Conservation (phyloP, 2,888 invertebrate species). For the Platypus cylindrus region DNA sequence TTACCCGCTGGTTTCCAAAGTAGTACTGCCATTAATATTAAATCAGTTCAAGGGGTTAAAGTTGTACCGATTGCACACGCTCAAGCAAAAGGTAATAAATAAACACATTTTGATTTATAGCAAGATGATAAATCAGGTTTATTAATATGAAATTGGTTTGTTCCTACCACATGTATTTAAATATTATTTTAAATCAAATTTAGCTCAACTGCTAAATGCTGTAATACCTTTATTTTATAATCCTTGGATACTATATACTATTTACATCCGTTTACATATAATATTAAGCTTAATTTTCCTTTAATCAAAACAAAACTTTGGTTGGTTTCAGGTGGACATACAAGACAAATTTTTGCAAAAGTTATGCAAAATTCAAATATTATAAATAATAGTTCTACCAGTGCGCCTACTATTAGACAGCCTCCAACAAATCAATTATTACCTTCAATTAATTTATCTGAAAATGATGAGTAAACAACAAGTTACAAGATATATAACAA, state of each 20-base stretch:
- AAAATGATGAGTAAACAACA: slow-evolving; percentile 10
- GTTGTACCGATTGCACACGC: slow-evolving; percentile 43
- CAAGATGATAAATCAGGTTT: too few relatives aligned
- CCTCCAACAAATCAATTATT: too few relatives aligned
- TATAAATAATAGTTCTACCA: slow-evolving; percentile 20
- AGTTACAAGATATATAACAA: too few relatives aligned
- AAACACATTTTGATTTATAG: background rate
- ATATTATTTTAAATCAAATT: too few relatives aligned
- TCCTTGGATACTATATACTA: too few relatives aligned
- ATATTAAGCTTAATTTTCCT: background rate
- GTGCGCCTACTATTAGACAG: slow-evolving; percentile 14
- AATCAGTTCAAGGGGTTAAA: slow-evolving; percentile 48
- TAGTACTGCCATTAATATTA: slow-evolving; percentile 46
- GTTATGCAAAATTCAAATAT: slow-evolving; percentile 35
- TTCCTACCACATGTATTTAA: too few relatives aligned
- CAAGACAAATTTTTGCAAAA: slow-evolving; percentile 38
- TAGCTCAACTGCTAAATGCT: too few relatives aligned
- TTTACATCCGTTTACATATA: too few relatives aligned
- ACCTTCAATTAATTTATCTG: slow-evolving; percentile 13
- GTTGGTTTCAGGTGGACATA: slow-evolving; percentile 29
- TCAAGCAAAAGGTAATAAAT: slow-evolving; percentile 27
- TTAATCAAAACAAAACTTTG: too few relatives aligned
- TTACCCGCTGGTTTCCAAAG: slow-evolving; percentile 50
- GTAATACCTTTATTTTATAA: too few relatives aligned
- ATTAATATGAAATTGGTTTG: too few relatives aligned